Conservation (phyloP, 2,797 vertebrate species). For the Trematomus bernacchii region DNA sequence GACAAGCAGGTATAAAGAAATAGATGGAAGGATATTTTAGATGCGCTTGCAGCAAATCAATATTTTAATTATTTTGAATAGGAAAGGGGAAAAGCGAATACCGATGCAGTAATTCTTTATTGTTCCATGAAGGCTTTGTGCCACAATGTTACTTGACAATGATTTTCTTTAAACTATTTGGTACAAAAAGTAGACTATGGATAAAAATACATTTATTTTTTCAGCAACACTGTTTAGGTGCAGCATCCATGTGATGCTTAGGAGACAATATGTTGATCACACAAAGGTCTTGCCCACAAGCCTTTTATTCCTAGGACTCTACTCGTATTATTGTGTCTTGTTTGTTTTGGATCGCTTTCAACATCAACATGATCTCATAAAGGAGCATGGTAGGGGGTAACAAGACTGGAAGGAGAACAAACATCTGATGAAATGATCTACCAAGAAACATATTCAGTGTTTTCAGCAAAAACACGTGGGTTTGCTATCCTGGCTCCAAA, state of each 20-base stretch:
- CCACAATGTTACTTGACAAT: neutral
- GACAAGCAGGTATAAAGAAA: neutral
- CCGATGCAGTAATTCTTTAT: neutral
- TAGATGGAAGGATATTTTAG: slow-evolving; percentile 4
- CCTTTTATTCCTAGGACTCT: neutral
- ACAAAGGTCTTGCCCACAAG: neutral
- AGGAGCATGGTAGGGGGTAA: neutral
- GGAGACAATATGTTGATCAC: no score
- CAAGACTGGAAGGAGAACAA: neutral
- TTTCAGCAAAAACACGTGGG: neutral
- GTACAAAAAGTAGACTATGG: no score
- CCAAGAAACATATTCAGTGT: neutral
- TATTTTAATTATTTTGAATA: neutral
- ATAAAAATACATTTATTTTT: no score
- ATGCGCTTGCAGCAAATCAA: slow-evolving; percentile 1
- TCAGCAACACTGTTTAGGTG: no score
- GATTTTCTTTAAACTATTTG: neutral
- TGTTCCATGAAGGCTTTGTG: neutral
- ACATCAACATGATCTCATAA: neutral
- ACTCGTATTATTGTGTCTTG: neutral
- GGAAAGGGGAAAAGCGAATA: neutral
- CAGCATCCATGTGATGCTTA: no score
- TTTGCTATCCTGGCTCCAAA: no score
- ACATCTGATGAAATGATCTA: neutral
- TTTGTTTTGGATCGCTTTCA: slow-evolving; percentile 9